Conservation (phyloP, 37 sponge, comb jelly and placozoan species). For the Cladorhizidae sp. region DNA sequence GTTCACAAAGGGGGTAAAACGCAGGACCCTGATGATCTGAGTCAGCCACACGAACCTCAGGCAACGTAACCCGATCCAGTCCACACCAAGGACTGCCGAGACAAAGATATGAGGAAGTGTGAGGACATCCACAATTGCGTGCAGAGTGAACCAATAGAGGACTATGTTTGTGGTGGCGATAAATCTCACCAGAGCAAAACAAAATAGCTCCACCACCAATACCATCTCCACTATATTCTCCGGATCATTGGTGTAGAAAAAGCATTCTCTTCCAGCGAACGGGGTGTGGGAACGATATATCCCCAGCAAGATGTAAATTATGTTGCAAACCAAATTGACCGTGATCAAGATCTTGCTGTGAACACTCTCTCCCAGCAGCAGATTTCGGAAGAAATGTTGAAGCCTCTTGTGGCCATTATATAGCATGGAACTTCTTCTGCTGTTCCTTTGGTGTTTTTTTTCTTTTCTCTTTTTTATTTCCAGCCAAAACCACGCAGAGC, state of each 20-base stretch:
- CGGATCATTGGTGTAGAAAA: background rate
- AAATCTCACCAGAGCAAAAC: slow-evolving; percentile 42
- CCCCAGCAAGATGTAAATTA: slow-evolving; percentile 6
- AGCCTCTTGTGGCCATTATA: background rate
- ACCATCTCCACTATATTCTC: slow-evolving; percentile 35
- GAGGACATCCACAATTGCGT: slow-evolving; percentile 65
- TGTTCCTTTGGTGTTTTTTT: background rate
- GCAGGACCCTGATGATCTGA: slow-evolving; percentile 31
- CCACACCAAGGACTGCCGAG: slow-evolving; percentile 37
- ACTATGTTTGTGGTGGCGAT: slow-evolving; percentile 29
- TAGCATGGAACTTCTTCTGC: background rate
- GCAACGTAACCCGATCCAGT: slow-evolving; percentile 73
- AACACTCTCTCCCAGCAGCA: slow-evolving; percentile 19
- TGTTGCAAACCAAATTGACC: slow-evolving; percentile 15
- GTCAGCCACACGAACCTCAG: slow-evolving; percentile 66
- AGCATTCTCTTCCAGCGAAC: background rate
- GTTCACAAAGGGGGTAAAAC: slow-evolving; percentile 30
- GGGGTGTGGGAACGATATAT: slow-evolving; percentile 19
- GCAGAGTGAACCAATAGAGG: slow-evolving; percentile 49
- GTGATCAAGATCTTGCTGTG: slow-evolving; percentile 25
- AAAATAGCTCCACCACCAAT: slow-evolving; percentile 14
- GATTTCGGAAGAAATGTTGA: background rate
- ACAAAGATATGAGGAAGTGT: slow-evolving; percentile 73
- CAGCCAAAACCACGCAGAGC: background rate
- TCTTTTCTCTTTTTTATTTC: too few relatives aligned